Percentiles rank a stretch among this genome's conserved stretches.
These are phyloP conservation scores for Drosophila carrolli DNA, from an alignment of 1,140 invertebrate genomes.

Conservation along the genomic window DNA sequence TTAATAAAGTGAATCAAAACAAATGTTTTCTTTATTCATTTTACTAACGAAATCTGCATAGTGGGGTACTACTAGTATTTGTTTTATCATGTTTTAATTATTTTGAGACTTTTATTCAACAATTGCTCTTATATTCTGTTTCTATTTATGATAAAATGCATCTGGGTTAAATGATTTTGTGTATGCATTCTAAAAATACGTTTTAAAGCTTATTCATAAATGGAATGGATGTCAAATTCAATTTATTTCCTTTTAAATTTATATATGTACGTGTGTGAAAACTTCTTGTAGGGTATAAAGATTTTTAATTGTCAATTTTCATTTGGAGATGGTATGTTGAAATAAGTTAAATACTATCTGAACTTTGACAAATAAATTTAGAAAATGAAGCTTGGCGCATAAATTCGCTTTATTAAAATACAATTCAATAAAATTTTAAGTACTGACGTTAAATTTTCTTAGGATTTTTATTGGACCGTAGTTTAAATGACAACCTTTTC, in stretches of 20 bases:
- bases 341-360: not conserved
- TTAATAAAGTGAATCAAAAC: too few relatives aligned
- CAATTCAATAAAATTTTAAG: not conserved
- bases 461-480: not conserved
- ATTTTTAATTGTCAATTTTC: too few relatives aligned
- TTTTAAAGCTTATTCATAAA: not conserved
- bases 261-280: too few relatives aligned
- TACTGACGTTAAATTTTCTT: not conserved
- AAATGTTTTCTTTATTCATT: not conserved
- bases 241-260: not conserved
- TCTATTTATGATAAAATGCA: not conserved
- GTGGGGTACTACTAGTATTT: not conserved
- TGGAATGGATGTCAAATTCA: not conserved
- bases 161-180: not conserved
- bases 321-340: not conserved
- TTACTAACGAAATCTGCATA: not conserved
- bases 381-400: not conserved
- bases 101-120: not conserved
- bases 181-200: not conserved
- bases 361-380: not conserved
- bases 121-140: not conserved
- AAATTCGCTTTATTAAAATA: not conserved
- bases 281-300: too few relatives aligned
- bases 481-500: not conserved
- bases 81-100: not conserved